Base-by-base conservation (phyloP, 2,113 vertebrate genomes). In the Cyphomyrus plagiostoma region DNA sequence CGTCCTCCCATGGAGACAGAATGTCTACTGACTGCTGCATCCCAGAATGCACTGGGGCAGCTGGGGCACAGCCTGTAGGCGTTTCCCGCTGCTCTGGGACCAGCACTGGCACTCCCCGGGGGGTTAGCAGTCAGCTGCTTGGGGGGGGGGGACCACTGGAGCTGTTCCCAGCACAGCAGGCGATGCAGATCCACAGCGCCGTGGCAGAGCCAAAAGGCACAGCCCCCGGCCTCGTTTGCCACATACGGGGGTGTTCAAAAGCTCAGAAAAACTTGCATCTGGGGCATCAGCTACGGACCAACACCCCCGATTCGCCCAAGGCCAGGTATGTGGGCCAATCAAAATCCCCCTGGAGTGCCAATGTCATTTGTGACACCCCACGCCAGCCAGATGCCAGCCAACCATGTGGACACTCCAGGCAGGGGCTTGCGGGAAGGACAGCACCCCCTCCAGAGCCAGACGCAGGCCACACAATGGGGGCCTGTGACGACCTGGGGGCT, bases 41-140 rank as follows among this genome's bases (percentile, higher is more conserved):
- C 30, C 85, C 85, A 87, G 30, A 87, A 53, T 56, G 85, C 50
- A 35, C 49, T 19, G 50, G 26, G 4, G 50, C 85, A 87, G 26
- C 48, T 87, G n/a, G 50, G 49, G 26, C 50, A 53, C 15, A 87
- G n/a, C 10, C 26, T 1, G 50, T 19, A 87, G 26, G 85, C 26
- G n/a, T 62, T 66, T 15, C 35, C 52, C 0, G 9, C 15, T 11
- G 85, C 13, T 62, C 21, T 10, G 66, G 62, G 46, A 48, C 58
- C 35, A 26, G 48, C 42, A 49, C 62, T 88, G 85, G 74, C 30
- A 23, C 80, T 46, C 58, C 87, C 45, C 58, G 80, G 19, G 62
- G 66, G 53, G 74, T 66, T 90, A 90, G 90, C 58, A 80, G 49
- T 88, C 90, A 23, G 30, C 89, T 77, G 46, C 90, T 90, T 85